Percentiles rank a stretch among this genome's conserved stretches.
These are phyloP conservation scores for Charina bottae DNA, from an alignment of 2,113 vertebrate species.

Conservation along the genomic window DNA sequence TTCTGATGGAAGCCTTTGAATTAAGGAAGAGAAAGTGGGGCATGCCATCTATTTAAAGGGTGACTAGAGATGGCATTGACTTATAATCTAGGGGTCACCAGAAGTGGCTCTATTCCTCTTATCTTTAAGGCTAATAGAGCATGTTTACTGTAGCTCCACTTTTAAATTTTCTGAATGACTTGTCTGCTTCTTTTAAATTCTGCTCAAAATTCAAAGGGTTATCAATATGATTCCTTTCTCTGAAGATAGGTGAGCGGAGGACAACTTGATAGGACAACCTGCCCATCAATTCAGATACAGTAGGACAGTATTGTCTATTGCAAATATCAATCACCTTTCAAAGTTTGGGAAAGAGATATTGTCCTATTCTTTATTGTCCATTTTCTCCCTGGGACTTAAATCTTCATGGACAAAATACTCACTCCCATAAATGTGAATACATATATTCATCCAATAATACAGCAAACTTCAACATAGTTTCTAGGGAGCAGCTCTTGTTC, in stretches of 20 bases:
- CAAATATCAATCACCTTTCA: background rate
- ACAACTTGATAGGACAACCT: background rate
- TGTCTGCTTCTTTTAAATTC: background rate
- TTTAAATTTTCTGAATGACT: background rate
- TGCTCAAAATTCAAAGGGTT: background rate
- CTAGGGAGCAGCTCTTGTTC: background rate
- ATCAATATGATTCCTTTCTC: background rate
- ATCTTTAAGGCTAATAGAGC: background rate
- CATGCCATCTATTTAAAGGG: slow-evolving; percentile 6
- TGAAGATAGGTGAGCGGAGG: background rate
- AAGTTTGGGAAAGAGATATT: background rate
- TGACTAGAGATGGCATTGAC: slow-evolving; percentile 27
- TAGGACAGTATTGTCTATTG: background rate
- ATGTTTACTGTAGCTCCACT: background rate
- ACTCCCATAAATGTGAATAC: background rate
- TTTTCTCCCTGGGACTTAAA: background rate
- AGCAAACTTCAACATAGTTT: background rate
- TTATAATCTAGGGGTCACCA: slow-evolving; percentile 22
- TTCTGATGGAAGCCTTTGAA: background rate
- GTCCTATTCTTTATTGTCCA: background rate
- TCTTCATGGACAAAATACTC: background rate
- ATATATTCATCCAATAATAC: background rate
- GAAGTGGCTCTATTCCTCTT: background rate
- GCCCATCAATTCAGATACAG: background rate
- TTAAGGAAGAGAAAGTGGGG: slow-evolving; percentile 23